Evolutionary conservation across 2,888 invertebrate genomes (phyloP), one percentile per base, ranked within the genome.

Genomic region (Orthonevra nobilis): DNA sequence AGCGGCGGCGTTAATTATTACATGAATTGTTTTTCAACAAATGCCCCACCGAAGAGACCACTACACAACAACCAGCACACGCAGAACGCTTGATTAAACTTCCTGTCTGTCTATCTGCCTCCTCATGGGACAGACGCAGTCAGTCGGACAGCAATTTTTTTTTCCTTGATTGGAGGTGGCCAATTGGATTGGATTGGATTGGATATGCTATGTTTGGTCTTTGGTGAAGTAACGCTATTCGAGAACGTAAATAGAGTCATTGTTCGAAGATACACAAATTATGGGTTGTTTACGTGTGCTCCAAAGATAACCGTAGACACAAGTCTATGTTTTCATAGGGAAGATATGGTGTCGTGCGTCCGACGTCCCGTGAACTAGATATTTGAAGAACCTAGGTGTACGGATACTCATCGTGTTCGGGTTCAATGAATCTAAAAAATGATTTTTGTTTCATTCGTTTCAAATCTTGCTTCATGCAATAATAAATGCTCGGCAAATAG

Each of bases 1-100:
- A 60, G 54, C 48, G 61, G 60, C 73, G 68, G 44, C 12, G 34
- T 60, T 79, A 73, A 77, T 72, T 72, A 48, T 60, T 79, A 72
- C 58, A 79, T 66, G 66, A 79, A 79, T 73, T 66, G 66, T 79
- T 61, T 70, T 60, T 48, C 54, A 44, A 60, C 66, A 64, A 77
- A 30, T 66, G 40, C 40, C 34, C n/a, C 50, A 42, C 34, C 38
- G 61, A 46, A 23, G 36, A 17, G 32, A 28, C 5, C 58, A 36
- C 40, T 48, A 42, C 36, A 15, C 28, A 26, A 19, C 63, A 70
- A 32, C 54, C 14, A 50, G 26, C 52, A 23, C 56, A 63, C 75
- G 63, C 72, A 77, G 38, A 75, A 75, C 50, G 79, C 66, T 79
- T 79, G 79, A 79, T 81, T 81, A 61, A 73, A 81, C 74, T 81